A percentile compares a stretch with the other conserved stretches of the same genome.
phyloP scores from a whole-genome alignment of 2,888 invertebrate genomes.

The Pandemis heparana region DNA sequence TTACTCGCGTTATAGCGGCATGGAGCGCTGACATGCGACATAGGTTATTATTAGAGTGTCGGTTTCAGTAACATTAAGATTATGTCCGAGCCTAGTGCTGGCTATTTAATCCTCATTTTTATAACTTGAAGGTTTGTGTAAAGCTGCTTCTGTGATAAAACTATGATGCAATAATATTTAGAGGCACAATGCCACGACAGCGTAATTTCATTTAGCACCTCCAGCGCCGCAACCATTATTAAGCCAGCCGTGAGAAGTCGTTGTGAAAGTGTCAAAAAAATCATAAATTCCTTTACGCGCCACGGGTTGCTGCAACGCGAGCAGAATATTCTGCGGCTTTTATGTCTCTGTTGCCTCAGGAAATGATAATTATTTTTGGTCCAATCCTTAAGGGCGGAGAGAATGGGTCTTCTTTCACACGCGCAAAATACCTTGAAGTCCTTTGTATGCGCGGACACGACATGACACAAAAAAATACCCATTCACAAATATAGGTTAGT shows the following conservation, averaged over 20 bases:
- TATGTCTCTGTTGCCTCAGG: conserved; percentile 77
- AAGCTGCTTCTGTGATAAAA: conserved; percentile 4
- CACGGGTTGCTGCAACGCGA: conserved; percentile 52
- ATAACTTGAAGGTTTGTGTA: background rate
- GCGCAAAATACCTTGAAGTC: conserved; percentile 81
- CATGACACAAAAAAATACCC: conserved; percentile 73
- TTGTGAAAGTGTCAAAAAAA: conserved; percentile 61
- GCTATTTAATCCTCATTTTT: background rate
- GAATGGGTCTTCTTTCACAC: conserved; percentile 82
- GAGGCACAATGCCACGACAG: conserved; percentile 46
- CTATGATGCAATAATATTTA: conserved; percentile 41
- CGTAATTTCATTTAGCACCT: conserved; percentile 50
- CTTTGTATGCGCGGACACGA: conserved; percentile 70
- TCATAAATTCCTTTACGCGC: conserved; percentile 57
- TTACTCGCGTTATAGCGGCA: conserved; percentile 66
- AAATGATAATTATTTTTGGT: conserved; percentile 85
- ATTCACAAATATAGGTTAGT: conserved; percentile 85
- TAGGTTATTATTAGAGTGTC: conserved; percentile 72
- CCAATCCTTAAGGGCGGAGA: conserved; percentile 74
- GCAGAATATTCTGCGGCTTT: conserved; percentile 58
- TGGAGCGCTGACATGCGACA: conserved; percentile 68
- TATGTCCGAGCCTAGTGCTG: conserved; percentile 57
- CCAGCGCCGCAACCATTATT: conserved; percentile 59
- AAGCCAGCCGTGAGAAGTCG: conserved; percentile 57
- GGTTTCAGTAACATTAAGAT: conserved; percentile 58